Base-by-base conservation (phyloP, 1,140 invertebrate genomes). In the Drosophila tropicalis region DNA sequence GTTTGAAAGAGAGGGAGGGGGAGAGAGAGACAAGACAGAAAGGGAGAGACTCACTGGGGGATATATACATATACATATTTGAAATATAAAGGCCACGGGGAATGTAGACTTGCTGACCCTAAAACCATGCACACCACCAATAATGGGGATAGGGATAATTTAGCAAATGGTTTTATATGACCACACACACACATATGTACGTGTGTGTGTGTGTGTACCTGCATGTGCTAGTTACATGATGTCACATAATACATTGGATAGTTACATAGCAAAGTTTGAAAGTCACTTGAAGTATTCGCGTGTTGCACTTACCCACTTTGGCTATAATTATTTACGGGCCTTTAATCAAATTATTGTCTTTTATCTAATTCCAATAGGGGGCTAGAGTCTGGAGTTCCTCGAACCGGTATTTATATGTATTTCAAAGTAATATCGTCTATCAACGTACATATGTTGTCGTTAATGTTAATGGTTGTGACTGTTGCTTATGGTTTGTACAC, bases 351-450 rank as follows among this genome's bases (percentile, higher is more conserved):
- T 60, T 19, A 29, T 60, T 80, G 64, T 62, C 81, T 75, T 76
- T 82, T 86, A 74, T 81, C 81, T 85, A 85, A 85, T 85, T 85
- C 65, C 82, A 78, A 71, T 73, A 77, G 64, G 64, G n/a, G 4
- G 22, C 51, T 13, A 55, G 9, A 36, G 9, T 12, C 12, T 39
- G 12, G 12, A 13, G 36, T 39, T 39, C 10, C n/a, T 39, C 12
- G 36, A 39, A 36, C 3, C 10, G 7, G 2, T 12, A 36, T 3
- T 25, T 36, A 29, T 36, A 36, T 36, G 12, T 36, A 36, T 36
- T 10, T 39, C 10, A 5, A 39, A 39, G 1, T 13, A 12, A 39
- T 12, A 36, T 36, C 34, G 5, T 10, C 29, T 29, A 6, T 6
- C 29, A 5, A 29, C 3, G 5, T 5, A 29, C 3, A 1, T 5